Evolutionary conservation across 2,797 vertebrate species (phyloP).

Genomic region (Leptatherina wallacei): DNA sequence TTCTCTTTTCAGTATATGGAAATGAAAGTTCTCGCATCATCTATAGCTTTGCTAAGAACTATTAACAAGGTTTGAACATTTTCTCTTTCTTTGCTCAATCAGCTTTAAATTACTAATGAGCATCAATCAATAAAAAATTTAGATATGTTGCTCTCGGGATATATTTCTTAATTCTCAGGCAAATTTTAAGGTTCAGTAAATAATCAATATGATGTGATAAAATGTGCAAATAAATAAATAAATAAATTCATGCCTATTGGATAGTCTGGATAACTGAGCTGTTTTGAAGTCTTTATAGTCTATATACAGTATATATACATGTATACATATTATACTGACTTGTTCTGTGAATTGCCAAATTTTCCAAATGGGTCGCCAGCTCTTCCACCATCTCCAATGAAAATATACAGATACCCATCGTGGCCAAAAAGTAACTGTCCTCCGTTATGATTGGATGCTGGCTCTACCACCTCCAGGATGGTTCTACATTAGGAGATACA

Average conservation of each 20-base stretch:
- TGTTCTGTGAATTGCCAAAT: slow-evolving; percentile 89
- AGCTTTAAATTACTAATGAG: neutral
- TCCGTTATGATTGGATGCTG: slow-evolving; percentile 89
- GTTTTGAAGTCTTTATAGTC: too few species aligned
- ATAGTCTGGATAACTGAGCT: too few species aligned
- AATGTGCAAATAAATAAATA: too few species aligned
- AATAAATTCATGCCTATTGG: too few species aligned
- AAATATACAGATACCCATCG: slow-evolving; percentile 87
- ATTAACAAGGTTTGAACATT: neutral
- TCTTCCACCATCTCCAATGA: slow-evolving; percentile 86
- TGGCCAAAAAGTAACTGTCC: slow-evolving; percentile 87
- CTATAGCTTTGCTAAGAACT: neutral
- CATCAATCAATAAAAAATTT: neutral
- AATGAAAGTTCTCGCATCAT: neutral
- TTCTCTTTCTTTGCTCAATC: neutral
- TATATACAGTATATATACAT: too few species aligned
- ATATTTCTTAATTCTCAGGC: too few species aligned
- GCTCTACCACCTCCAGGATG: slow-evolving; percentile 86
- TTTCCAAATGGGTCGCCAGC: slow-evolving; percentile 88
- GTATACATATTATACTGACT: slow-evolving; percentile 70
- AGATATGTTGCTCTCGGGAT: too few species aligned
- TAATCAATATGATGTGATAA: too few species aligned
- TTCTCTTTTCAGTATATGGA: neutral
- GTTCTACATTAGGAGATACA: slow-evolving; percentile 64
- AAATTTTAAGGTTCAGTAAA: too few species aligned